Base-by-base conservation (phyloP, 2,113 vertebrate species). In the Crocuta crocuta region DNA sequence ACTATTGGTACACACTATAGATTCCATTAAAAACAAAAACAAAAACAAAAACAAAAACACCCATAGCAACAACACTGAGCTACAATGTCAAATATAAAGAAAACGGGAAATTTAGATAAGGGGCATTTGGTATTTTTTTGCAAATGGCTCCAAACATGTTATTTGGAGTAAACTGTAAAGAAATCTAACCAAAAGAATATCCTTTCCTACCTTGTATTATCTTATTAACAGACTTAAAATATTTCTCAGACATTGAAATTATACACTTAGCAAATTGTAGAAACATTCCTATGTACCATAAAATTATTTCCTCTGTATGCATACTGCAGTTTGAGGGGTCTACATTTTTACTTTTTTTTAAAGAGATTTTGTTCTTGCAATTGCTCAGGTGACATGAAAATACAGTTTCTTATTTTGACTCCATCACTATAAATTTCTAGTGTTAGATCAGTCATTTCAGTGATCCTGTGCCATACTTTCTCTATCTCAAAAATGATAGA, bases 61-160 rank as follows among this genome's bases (percentile, higher is more conserved):
- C 70, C 48, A 35, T 2, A 68, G 28, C 23, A 79, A 73, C 10
- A 80, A 73, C 91, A 91, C 19, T 85, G 73, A 76, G 58, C 12
- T 35, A 21, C 93, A 91, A 88, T 63, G 50, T 48, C 15, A 86
- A 13, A 81, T 24, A 81, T 24, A 92, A 26, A 97, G 81, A 83
- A 97, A 98, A 70, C 35, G n/a, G 81, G 61, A 66, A 26, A 8
- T 97, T 53, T 89, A 66, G 86, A 91, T 19, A 89, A 94, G 63
- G 35, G 8, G 4, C 1, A 50, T 39, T 11, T 3, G 53, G 10
- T 23, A 16, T 7, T 71, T 65, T 26, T 82, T 76, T 58, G 8
- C 4, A 93, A 91, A 97, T 84, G 48, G 0, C 6, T 90, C 26
- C 5, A 71, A 19, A 17, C 21, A 39, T 7, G 63, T 31, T 48